phyloP scores from a whole-genome alignment of 2,888 invertebrate species.

The Adelognathus sp. region DNA sequence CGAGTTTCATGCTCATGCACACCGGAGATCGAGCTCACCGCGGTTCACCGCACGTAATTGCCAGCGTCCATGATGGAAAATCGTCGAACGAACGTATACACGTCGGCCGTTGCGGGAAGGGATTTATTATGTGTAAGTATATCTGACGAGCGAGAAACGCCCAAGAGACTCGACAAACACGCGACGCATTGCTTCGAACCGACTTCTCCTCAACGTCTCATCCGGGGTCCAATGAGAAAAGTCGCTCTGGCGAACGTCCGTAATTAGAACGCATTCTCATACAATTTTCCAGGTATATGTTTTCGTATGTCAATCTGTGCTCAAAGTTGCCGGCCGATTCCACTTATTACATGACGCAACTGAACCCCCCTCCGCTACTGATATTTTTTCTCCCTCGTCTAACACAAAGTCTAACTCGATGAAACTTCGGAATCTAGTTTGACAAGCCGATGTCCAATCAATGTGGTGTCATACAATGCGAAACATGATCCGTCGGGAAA shows the following conservation, averaged over 20 bases:
- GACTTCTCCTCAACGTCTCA: neutral
- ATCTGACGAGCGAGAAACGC: neutral
- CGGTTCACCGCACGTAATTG: constrained; percentile 5
- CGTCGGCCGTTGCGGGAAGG: neutral
- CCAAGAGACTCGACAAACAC: constrained; percentile 10
- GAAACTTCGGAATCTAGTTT: neutral
- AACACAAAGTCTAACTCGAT: too few species aligned
- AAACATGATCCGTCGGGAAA: too few species aligned
- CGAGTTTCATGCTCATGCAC: neutral
- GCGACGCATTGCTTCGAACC: neutral
- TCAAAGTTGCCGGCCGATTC: neutral
- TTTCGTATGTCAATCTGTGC: neutral
- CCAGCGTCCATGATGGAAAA: neutral
- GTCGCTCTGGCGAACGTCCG: neutral
- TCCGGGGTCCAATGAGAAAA: neutral
- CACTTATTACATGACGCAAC: neutral
- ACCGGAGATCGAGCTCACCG: neutral
- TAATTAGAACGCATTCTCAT: neutral
- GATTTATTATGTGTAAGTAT: constrained; percentile 15
- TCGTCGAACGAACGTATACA: neutral
- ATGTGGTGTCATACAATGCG: neutral
- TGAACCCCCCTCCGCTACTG: neutral
- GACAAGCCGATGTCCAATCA: neutral
- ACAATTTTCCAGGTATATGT: neutral
- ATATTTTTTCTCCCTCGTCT: neutral